phyloP scores from a whole-genome alignment of 1,140 invertebrate genomes.

The Bombus soroeensis region DNA sequence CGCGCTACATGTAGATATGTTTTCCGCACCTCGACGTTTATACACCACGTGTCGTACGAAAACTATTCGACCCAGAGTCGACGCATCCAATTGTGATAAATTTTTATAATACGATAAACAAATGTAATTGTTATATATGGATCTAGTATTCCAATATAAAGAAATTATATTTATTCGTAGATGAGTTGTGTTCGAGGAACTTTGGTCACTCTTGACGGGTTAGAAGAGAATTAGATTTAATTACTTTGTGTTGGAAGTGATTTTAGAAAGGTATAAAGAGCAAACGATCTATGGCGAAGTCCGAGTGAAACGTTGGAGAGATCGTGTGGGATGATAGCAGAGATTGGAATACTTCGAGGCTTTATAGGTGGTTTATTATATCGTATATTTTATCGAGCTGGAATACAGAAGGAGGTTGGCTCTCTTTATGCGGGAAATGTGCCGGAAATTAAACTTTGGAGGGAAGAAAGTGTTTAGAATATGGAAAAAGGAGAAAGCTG shows the following conservation, averaged over 20 bases:
- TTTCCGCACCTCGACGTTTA: neutral
- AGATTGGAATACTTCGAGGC: neutral
- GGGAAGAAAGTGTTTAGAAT: neutral
- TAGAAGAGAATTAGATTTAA: neutral
- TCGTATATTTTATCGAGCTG: conserved; percentile 24
- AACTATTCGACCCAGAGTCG: neutral
- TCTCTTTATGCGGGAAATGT: conserved; percentile 15
- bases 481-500: conserved; percentile 35
- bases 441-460: conserved; percentile 29
- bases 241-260: neutral
- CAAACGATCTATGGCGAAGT: neutral
- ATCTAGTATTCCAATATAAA: neutral
- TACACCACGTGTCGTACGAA: neutral
- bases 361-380: conserved; percentile 23
- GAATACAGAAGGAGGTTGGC: neutral
- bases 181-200: neutral
- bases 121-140: too few relatives aligned
- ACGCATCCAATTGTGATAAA: too few relatives aligned
- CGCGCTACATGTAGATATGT: neutral
- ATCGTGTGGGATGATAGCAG: neutral
- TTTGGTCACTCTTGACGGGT: neutral
- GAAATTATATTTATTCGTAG: neutral
- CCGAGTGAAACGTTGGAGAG: neutral
- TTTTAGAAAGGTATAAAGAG: neutral
- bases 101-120: too few relatives aligned